Evolutionary conservation across 1,140 invertebrate species (phyloP), one percentile per base, ranked within the genome.

Genomic region (Leptopilina boulardi): DNA sequence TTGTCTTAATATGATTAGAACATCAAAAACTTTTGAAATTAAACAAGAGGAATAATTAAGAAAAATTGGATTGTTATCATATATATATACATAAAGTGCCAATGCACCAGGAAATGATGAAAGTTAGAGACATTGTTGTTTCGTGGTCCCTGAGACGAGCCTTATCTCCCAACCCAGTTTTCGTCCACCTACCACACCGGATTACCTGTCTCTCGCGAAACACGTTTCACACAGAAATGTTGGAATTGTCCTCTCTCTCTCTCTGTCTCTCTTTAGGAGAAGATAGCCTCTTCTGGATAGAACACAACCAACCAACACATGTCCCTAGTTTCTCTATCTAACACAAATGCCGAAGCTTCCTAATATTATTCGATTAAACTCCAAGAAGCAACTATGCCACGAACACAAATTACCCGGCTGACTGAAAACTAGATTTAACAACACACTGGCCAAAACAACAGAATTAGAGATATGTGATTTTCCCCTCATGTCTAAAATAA

Each of bases 361-460:
- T 66, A 23, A 66, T 66, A 66, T 66, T 66, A 66, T 66, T 66
- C 59, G 59, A 66, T 66, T 66, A 66, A 66, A 66, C 59, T 66
- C 59, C 59, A 66, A 66, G 59, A 30, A 30, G 23, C 23, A 66
- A 66, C 59, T 66, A 66, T 66, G 59, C 59, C 23, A 66, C 59
- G 23, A 66, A 66, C 21, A 66, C 59, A 66, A 66, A 34, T 66
- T 66, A 30, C 59, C 59, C 26, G 59, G 59, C 23, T 30, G 59
- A 30, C 23, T 66, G 59, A 30, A 66, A 66, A 66, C 26, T 66
- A 15, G 59, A 66, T 66, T 66, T 23, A 59, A 15, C 26, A 66
- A n/a, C 26, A 38, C 34, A 38, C 59, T 66, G 59, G 8, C 59
- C 59, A 66, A 66, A 2, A 34, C 59, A 66, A 66, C 11, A 26